phyloP scores from a whole-genome alignment of 2,113 vertebrate genomes.

The Corynorhinus townsendii region DNA sequence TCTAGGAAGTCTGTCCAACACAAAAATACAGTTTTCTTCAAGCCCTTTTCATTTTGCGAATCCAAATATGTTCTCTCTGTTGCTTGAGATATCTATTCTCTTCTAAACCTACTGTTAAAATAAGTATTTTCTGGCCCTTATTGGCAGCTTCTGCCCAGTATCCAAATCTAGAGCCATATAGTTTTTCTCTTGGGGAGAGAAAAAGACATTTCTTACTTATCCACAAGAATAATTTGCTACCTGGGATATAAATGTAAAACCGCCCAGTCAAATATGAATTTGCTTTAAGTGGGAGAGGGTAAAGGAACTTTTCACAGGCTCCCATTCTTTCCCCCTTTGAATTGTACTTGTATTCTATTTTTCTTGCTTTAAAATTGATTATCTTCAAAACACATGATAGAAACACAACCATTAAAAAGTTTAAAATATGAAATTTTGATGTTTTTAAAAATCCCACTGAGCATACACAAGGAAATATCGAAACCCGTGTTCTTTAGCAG shows the following conservation, averaged over 20 bases:
- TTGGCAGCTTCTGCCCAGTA: background rate
- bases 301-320: background rate
- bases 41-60: background rate
- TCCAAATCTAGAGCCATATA: background rate
- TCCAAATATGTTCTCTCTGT: conserved; percentile 21
- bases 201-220: background rate
- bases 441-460: background rate
- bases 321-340: background rate
- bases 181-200: conserved; percentile 2
- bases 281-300: background rate
- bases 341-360: conserved; percentile 5
- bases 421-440: conserved; percentile 6
- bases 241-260: background rate
- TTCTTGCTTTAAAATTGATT: conserved; percentile 24
- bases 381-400: background rate
- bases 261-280: background rate
- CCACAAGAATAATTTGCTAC: background rate
- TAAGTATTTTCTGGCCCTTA: background rate
- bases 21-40: background rate
- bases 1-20: background rate
- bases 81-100: conserved; percentile 5
- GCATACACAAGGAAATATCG: background rate
- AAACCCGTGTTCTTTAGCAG: background rate
- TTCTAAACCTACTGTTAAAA: conserved; percentile 26
- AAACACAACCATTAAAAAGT: background rate